These are phyloP conservation scores for Morphnarchus princeps DNA, from an alignment of 2,113 vertebrate species.

Conservation along the genomic window DNA sequence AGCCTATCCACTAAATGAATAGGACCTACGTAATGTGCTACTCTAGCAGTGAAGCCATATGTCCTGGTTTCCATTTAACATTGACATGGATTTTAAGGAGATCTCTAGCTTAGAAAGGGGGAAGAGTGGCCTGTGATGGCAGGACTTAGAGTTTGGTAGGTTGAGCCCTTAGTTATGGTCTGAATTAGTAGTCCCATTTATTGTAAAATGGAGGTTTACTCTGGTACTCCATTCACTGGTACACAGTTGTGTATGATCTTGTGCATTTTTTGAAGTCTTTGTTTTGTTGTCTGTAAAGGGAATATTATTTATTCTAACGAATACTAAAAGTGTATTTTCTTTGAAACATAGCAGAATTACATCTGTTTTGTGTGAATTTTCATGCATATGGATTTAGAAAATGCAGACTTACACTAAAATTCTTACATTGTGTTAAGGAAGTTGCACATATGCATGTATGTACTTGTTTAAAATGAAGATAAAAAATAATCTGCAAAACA, in stretches of 20 bases:
- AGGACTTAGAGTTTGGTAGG: not conserved
- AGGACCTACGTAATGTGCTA: not conserved
- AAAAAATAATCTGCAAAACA: not conserved
- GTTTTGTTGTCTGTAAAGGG: not conserved
- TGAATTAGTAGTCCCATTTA: not conserved
- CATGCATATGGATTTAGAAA: not conserved
- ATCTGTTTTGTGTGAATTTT: not conserved
- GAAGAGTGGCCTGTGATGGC: not conserved
- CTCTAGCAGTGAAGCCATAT: not conserved
- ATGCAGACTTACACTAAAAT: not conserved
- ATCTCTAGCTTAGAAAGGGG: not conserved
- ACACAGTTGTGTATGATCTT: not conserved
- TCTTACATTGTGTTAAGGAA: not conserved
- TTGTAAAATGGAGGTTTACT: not conserved
- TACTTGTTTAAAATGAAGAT: not conserved
- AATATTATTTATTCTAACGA: not conserved
- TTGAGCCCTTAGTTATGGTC: not conserved
- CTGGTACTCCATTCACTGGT: not conserved
- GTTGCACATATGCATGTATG: rapidly evolving
- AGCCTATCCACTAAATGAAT: not conserved
- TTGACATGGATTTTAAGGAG: not conserved
- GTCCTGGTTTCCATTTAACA: not conserved
- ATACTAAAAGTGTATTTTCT: not conserved
- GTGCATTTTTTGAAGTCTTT: not conserved
- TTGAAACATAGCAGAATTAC: not conserved